Conservation (phyloP, 2,113 vertebrate genomes). For the Cochlearius cochlearius region DNA sequence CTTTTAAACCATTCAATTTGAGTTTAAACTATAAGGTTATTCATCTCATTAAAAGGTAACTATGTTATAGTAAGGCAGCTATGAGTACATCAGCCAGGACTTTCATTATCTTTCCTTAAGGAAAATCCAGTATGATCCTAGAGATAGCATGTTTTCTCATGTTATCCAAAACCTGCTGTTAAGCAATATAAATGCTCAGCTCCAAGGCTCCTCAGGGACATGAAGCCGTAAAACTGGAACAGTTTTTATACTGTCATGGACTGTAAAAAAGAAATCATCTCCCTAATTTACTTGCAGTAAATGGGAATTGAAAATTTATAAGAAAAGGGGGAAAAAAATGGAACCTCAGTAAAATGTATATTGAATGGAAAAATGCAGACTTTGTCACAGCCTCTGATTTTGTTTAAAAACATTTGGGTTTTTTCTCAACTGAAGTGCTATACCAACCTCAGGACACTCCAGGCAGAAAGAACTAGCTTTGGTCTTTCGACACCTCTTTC, state of each 20-base stretch:
- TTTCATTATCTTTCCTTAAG: neutral
- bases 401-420: neutral
- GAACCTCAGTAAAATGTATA: neutral
- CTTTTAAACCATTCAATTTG: neutral
- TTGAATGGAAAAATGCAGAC: neutral
- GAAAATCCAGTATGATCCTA: neutral
- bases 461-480: neutral
- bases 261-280: neutral
- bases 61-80: neutral
- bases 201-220: neutral
- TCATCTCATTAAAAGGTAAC: neutral
- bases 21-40: neutral
- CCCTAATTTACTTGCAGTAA: neutral
- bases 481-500: constrained; percentile 45
- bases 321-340: neutral
- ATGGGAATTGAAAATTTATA: neutral
- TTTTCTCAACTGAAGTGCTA: neutral
- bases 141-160: neutral
- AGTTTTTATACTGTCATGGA: neutral
- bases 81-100: neutral
- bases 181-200: neutral
- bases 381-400: neutral
- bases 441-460: neutral
- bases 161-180: neutral
- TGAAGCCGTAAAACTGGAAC: neutral